A percentile compares a stretch with the other conserved stretches of the same genome.
Evolutionary conservation across 2,113 vertebrate species (phyloP).

Genomic region (Passer montanus): DNA sequence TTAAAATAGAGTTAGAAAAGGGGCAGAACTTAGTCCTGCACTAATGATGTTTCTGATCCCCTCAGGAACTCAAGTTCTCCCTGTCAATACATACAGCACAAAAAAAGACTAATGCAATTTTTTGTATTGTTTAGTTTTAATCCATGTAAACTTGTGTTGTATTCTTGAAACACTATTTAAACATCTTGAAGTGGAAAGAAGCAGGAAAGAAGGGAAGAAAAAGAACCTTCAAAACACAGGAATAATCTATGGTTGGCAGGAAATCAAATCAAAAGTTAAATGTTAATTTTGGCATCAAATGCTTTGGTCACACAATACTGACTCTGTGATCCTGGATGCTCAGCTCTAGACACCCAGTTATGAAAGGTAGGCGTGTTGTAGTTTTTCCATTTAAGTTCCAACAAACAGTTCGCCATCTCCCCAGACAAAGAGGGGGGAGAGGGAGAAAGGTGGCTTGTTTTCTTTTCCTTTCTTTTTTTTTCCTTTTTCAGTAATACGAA

Average conservation of each 20-base stretch:
- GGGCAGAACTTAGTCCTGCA: slow-evolving; percentile 58
- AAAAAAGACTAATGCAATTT: slow-evolving; percentile 66
- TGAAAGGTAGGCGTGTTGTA: slow-evolving; percentile 99
- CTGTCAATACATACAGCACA: slow-evolving; percentile 46
- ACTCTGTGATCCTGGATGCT: slow-evolving; percentile 89
- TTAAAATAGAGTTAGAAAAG: slow-evolving; percentile 56
- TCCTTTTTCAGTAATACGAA: slow-evolving; percentile 87
- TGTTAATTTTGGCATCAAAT: slow-evolving; percentile 97
- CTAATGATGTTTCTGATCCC: slow-evolving; percentile 61
- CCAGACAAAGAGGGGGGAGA: slow-evolving; percentile 79
- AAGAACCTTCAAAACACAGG: slow-evolving; percentile 71
- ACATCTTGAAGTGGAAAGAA: slow-evolving; percentile 69
- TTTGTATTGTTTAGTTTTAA: slow-evolving; percentile 72
- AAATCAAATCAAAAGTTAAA: slow-evolving; percentile 79
- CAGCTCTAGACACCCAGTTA: slow-evolving; percentile 87
- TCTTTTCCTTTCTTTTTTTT: slow-evolving; percentile 54
- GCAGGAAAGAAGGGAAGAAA: slow-evolving; percentile 58
- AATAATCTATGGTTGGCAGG: slow-evolving; percentile 69
- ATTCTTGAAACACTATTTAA: slow-evolving; percentile 69
- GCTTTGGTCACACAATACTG: slow-evolving; percentile 99
- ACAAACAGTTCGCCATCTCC: slow-evolving; percentile 87
- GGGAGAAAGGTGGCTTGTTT: slow-evolving; percentile 61
- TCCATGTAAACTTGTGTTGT: slow-evolving; percentile 70
- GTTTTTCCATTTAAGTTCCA: slow-evolving; percentile 91
- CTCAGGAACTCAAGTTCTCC: slow-evolving; percentile 63